phyloP scores from a whole-genome alignment of 2,888 invertebrate genomes.

The Ischnus inquisitorius region DNA sequence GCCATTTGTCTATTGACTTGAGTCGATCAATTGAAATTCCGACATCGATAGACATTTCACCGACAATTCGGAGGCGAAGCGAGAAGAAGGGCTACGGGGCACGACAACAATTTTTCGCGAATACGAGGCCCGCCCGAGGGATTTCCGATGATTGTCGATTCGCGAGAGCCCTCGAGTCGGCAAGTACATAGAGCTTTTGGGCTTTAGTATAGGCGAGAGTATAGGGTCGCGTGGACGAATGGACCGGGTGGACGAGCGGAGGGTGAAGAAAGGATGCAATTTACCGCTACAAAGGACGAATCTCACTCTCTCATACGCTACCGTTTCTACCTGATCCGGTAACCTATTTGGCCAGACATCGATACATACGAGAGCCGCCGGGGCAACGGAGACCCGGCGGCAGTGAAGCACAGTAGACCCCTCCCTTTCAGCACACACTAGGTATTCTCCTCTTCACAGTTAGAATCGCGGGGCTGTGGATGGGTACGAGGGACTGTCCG shows the following conservation, averaged over 20 bases:
- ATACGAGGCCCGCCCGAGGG: constrained; percentile 29
- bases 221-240: constrained; percentile 22
- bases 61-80: constrained; percentile 6
- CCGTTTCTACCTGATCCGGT: constrained; percentile 61
- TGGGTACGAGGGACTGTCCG: constrained; percentile 18
- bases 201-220: not conserved
- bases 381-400: constrained; percentile 10
- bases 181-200: constrained; percentile 3
- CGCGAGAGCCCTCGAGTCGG: constrained; percentile 11
- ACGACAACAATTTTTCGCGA: constrained; percentile 53
- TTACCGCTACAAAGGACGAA: constrained; percentile 78
- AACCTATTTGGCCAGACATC: constrained; percentile 70
- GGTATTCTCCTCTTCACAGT: constrained; percentile 40
- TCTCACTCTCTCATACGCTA: constrained; percentile 61
- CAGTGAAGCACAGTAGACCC: constrained; percentile 47
- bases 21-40: constrained; percentile 44
- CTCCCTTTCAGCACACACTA: constrained; percentile 45
- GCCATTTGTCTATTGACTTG: not conserved
- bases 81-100: constrained; percentile 2
- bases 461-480: not conserved
- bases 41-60: constrained; percentile 40
- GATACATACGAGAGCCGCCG: constrained; percentile 61
- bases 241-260: constrained; percentile 25
- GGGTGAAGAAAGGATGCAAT: constrained; percentile 76
- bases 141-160: constrained; percentile 43